Evolutionary conservation across 30 jellyfish, hydroid and myxozoan species (phyloP).

Genomic region (Euphysa ruthae): DNA sequence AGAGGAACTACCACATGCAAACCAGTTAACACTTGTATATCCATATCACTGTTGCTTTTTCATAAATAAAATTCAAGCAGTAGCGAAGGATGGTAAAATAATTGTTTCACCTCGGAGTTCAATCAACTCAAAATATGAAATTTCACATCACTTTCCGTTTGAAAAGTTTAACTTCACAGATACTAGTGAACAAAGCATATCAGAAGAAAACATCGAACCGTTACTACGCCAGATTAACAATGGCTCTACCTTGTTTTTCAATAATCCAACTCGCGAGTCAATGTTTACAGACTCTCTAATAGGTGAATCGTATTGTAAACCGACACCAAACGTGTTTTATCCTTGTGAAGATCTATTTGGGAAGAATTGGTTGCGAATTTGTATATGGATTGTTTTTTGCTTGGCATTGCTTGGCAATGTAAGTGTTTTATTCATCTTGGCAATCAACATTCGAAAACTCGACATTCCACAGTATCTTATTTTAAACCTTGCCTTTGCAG

Average conservation of each 20-base stretch:
- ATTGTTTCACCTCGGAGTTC: background rate
- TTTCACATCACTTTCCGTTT: too few relatives aligned
- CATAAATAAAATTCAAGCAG: conserved; percentile 26
- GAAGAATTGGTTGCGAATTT: conserved; percentile 82
- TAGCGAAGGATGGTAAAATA: background rate
- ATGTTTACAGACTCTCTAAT: background rate
- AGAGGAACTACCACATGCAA: conserved; percentile 53
- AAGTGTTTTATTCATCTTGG: conserved; percentile 52
- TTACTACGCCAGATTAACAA: conserved; percentile 20
- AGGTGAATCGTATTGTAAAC: conserved; percentile 44
- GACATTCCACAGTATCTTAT: conserved; percentile 85
- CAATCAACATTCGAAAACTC: conserved; percentile 51
- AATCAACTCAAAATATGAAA: too few relatives aligned
- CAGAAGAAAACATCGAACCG: conserved; percentile 40
- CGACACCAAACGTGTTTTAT: conserved; percentile 82
- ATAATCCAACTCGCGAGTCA: conserved; percentile 3
- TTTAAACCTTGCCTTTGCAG: conserved; percentile 84
- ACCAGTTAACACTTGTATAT: conserved; percentile 51
- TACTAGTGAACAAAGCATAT: conserved; percentile 28
- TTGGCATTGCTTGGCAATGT: conserved; percentile 81
- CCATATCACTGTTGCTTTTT: conserved; percentile 94
- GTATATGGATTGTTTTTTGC: conserved; percentile 91
- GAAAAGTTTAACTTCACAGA: conserved; percentile 27
- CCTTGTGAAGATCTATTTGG: conserved; percentile 96
- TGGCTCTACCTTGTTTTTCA: background rate